Percentiles rank a stretch among this genome's conserved stretches.
phyloP scores from a whole-genome alignment of 2,888 invertebrate species.

The Drosophila rubida region DNA sequence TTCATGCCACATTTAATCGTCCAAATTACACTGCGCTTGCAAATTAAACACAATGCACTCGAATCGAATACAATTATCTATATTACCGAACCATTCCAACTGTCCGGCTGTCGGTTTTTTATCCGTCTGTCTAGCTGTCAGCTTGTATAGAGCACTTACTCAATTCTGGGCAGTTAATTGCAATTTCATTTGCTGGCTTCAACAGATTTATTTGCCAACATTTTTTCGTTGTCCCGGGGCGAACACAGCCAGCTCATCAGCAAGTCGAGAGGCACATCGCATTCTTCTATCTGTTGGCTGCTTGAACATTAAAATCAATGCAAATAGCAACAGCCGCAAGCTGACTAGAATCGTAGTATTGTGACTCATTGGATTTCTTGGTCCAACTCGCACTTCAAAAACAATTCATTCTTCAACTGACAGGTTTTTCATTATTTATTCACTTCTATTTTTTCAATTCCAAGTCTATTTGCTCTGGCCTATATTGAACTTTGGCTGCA shows the following conservation, averaged over 20 bases:
- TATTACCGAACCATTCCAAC: slow-evolving; percentile 14
- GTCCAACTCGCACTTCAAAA: background rate
- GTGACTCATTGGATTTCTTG: slow-evolving; percentile 1
- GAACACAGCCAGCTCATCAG: slow-evolving; percentile 22
- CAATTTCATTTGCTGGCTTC: slow-evolving; percentile 18
- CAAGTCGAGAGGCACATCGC: slow-evolving; percentile 40
- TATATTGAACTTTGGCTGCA: slow-evolving; percentile 42
- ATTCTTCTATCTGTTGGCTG: slow-evolving; percentile 21
- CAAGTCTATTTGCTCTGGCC: slow-evolving; percentile 37
- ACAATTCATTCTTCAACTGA: slow-evolving; percentile 5
- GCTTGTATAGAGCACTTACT: slow-evolving; percentile 15
- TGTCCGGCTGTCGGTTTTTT: background rate
- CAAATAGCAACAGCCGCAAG: slow-evolving; percentile 13
- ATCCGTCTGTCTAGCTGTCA: slow-evolving; percentile 2
- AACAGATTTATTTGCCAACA: slow-evolving; percentile 18
- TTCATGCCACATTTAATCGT: slow-evolving; percentile 45
- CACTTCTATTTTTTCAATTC: background rate
- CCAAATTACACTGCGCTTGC: slow-evolving; percentile 31
- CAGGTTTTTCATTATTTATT: slow-evolving; percentile 10
- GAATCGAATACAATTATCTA: slow-evolving; percentile 17
- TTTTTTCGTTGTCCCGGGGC: background rate
- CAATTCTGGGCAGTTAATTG: slow-evolving; percentile 38
- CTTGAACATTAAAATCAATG: slow-evolving; percentile 29
- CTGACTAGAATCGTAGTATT: slow-evolving; percentile 2
- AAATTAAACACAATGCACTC: slow-evolving; percentile 23